Evolutionary conservation across 1,140 invertebrate species (phyloP), one percentile per base, ranked within the genome.

Genomic region (Lordiphosa collinella): DNA sequence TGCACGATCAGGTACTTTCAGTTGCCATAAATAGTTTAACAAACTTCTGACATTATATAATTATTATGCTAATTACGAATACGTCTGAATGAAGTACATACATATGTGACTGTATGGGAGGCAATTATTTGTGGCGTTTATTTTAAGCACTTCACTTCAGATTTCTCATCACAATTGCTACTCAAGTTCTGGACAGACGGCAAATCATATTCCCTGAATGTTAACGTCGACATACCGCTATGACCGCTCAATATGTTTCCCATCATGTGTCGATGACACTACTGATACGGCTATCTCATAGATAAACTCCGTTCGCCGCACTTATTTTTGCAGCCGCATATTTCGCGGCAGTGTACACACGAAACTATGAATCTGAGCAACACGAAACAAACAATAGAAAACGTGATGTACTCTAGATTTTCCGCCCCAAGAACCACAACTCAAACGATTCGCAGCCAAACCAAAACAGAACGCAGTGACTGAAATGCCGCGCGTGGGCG

Each of bases 401-500:
- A 44, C 41, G 41, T 31, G 41, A 13, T 29, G 9, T 31, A 44
- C n/a, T 44, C 22, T 29, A 44, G 41, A 22, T 44, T 56, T 29
- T 56, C 10, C 44, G 54, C n/a, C 37, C 47, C 47, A 44, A 35
- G 16, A 43, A 32, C 22, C 38, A 58, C 48, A 59, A 44, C 41
- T 32, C 48, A 46, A 41, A 22, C 48, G 35, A 50, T 12, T 18
- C 31, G 32, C 34, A 52, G 34, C 16, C 35, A 56, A 52, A 63
- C 52, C 32, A 32, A 68, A 68, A 64, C 62, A 59, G 29, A 51
- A 54, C 63, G 29, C 35, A 43, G 46, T 52, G 32, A 51, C 40
- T 56, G 41, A 62, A 56, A 51, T 41, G 51, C 48, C 12, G 56
- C 62, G 50, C 40, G 38, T 48, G 57, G 22, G 36, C 13, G 44